phyloP scores from a whole-genome alignment of 1,140 invertebrate species.

The Zaprionus capensis region DNA sequence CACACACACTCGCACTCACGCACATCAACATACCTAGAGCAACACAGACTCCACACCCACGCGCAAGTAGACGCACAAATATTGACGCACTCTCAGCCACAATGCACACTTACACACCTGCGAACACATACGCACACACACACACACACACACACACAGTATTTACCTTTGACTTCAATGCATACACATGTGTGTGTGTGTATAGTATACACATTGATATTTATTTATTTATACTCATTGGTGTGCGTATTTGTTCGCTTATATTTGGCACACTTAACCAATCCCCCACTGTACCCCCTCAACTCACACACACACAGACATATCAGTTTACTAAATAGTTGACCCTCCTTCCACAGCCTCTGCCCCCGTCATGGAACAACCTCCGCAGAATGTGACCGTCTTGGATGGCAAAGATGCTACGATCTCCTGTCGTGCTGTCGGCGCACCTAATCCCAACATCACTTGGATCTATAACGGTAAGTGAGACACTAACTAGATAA shows the following conservation, averaged over 20 bases:
- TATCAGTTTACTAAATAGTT: constrained; percentile 14
- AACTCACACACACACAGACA: neutral
- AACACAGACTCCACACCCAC: neutral
- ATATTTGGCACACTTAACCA: constrained; percentile 10
- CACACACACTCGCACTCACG: neutral
- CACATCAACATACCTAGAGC: neutral
- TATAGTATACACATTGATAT: neutral
- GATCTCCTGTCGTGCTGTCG: constrained; percentile 92
- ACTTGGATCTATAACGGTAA: constrained; percentile 96
- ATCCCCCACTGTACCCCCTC: neutral
- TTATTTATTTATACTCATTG: constrained; percentile 1
- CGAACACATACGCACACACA: constrained; percentile 1
- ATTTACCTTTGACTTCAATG: neutral
- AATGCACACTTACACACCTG: constrained; percentile 5
- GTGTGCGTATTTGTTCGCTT: neutral
- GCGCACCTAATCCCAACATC: constrained; percentile 95
- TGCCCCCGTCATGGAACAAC: constrained; percentile 91
- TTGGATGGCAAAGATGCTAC: constrained; percentile 96
- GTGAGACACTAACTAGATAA: constrained; percentile 49
- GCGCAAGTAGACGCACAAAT: constrained; percentile 17
- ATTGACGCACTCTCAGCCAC: constrained; percentile 29
- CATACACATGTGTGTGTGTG: neutral
- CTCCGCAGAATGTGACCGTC: constrained; percentile 94
- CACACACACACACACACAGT: constrained; percentile 3
- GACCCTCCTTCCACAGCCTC: constrained; percentile 87